Percentiles rank a stretch among this genome's conserved stretches.
Evolutionary conservation across 2,113 vertebrate genomes (phyloP).

Genomic region (Jacana jacana): DNA sequence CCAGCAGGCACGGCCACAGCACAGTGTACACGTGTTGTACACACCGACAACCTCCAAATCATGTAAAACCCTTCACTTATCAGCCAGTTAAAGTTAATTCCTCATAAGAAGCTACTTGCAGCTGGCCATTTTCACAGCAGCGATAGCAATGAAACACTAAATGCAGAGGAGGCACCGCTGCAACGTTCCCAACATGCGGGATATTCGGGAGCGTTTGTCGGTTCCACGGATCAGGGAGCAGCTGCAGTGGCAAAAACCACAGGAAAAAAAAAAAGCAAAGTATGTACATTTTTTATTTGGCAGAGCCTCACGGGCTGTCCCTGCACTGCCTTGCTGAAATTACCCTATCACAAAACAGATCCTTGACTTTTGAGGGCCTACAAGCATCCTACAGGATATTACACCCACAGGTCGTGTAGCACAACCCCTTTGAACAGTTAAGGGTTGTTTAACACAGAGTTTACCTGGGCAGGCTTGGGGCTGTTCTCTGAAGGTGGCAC

Average conservation of each 20-base stretch:
- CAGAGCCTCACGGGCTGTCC: neutral
- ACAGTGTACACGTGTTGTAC: rapidly evolving
- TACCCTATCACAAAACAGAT: neutral
- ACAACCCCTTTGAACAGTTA: neutral
- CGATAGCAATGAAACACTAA: neutral
- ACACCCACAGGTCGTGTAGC: neutral
- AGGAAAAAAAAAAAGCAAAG: neutral
- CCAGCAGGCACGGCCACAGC: neutral
- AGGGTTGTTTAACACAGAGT: neutral
- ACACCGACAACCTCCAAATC: neutral
- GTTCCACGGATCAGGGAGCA: neutral
- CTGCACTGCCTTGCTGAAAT: neutral
- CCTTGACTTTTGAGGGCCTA: neutral
- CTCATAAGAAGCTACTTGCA: neutral
- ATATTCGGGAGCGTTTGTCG: neutral
- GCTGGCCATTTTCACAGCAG: neutral
- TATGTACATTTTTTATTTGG: neutral
- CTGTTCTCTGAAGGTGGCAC: neutral
- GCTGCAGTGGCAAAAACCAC: neutral
- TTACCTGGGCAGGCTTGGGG: neutral
- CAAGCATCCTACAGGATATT: neutral
- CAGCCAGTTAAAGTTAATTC: neutral
- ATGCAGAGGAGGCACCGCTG: neutral
- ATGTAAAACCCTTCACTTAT: neutral
- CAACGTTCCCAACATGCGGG: neutral